A percentile compares a stretch with the other conserved stretches of the same genome.
Evolutionary conservation across 2,797 vertebrate species (phyloP).

Genomic region (Sebastes cheni): DNA sequence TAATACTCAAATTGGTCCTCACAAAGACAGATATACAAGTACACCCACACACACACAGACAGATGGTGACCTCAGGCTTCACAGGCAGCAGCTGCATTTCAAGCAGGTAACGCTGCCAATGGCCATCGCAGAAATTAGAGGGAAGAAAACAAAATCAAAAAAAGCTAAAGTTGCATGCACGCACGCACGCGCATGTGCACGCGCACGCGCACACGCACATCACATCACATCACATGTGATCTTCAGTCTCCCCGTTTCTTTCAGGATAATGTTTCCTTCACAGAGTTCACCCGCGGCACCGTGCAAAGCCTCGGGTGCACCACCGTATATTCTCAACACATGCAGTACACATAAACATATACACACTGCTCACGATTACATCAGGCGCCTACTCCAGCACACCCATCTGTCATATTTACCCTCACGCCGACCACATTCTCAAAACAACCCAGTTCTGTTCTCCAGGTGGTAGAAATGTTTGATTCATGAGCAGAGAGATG

Average conservation of each 20-base stretch:
- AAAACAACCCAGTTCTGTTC: background rate
- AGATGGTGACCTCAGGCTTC: conserved; percentile 57
- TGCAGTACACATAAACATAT: background rate
- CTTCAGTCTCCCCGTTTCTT: background rate
- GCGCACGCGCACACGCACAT: background rate
- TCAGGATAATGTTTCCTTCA: conserved; percentile 23
- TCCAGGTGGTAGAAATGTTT: conserved; percentile 18
- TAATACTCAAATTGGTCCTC: no score
- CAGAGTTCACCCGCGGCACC: conserved; percentile 6
- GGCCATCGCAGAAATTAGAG: conserved; percentile 2
- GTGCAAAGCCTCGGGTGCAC: conserved; percentile 20
- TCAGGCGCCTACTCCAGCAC: conserved; percentile 16
- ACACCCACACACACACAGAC: conserved; percentile 10
- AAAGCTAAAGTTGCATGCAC: background rate
- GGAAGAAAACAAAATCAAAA: conserved; percentile 25
- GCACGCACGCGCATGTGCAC: background rate
- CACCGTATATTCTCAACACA: background rate
- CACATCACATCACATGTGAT: background rate
- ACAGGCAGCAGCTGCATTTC: conserved; percentile 64
- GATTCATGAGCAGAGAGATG: conserved; percentile 34
- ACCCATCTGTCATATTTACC: conserved; percentile 51
- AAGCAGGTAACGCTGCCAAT: conserved; percentile 56
- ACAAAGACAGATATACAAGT: no score
- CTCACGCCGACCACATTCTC: background rate
- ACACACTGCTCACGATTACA: background rate